A percentile compares a stretch with the other conserved stretches of the same genome.
phyloP scores from a whole-genome alignment of 53 echinoderm and acorn worm genomes.

The Mesocentrotus franciscanus region DNA sequence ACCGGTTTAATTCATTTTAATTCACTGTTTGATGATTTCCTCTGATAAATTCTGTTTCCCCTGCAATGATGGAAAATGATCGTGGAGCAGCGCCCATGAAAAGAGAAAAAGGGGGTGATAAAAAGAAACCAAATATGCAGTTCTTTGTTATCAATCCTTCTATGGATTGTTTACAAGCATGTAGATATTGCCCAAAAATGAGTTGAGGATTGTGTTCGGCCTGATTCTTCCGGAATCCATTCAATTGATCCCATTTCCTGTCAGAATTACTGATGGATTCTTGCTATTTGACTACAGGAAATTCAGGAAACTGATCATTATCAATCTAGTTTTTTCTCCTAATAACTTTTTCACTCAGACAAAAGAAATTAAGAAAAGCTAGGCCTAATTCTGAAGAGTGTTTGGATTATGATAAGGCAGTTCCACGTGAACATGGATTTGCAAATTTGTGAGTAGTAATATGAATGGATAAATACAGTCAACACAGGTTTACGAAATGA shows the following conservation, averaged over 20 bases:
- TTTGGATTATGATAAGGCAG: constrained; percentile 21
- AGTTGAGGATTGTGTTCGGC: constrained; percentile 34
- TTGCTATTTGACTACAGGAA: constrained; percentile 61
- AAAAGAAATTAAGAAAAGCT: constrained; percentile 47
- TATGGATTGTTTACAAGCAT: constrained; percentile 63
- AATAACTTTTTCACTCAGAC: background rate
- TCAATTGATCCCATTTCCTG: constrained; percentile 67
- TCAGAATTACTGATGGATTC: constrained; percentile 51
- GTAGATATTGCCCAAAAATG: constrained; percentile 40
- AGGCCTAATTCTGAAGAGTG: constrained; percentile 33
- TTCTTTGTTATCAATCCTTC: constrained; percentile 58
- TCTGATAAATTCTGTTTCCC: constrained; percentile 15
- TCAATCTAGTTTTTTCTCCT: constrained; percentile 21
- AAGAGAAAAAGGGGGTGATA: constrained; percentile 13
- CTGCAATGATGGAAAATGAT: constrained; percentile 32
- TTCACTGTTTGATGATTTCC: constrained; percentile 44
- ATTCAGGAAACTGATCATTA: constrained; percentile 63
- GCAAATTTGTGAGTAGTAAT: background rate
- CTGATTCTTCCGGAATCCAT: constrained; percentile 65
- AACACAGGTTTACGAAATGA: background rate
- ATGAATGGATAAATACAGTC: background rate
- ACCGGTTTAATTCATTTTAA: constrained; percentile 55
- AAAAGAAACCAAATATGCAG: constrained; percentile 54
- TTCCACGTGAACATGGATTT: background rate
- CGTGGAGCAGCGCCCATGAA: background rate